Percentiles rank a stretch among this genome's conserved stretches.
Evolutionary conservation across 2,888 invertebrate species (phyloP).

Genomic region (Rhaphigaster nebulosa): DNA sequence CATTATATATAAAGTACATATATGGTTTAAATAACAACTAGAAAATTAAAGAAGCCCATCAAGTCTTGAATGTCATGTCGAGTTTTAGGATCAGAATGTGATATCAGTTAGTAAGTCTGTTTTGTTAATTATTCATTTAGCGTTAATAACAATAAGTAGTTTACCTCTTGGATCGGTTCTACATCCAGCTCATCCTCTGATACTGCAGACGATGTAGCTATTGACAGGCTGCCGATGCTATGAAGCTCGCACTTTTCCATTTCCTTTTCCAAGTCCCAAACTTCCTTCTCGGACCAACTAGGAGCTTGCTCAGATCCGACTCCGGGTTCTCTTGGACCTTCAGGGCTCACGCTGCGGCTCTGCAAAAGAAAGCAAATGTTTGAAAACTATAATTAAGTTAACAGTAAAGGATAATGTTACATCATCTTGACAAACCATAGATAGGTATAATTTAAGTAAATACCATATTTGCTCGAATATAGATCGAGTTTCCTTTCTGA

Average conservation of each 20-base stretch:
- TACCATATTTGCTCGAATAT: no score
- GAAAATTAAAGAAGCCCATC: background rate
- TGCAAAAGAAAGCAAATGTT: conserved; percentile 8
- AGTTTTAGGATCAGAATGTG: background rate
- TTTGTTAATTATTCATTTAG: no score
- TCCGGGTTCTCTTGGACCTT: conserved; percentile 77
- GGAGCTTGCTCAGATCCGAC: conserved; percentile 80
- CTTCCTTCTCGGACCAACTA: conserved; percentile 66
- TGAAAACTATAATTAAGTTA: background rate
- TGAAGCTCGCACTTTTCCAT: conserved; percentile 74
- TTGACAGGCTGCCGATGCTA: conserved; percentile 73
- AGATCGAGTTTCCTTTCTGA: no score
- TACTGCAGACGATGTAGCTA: conserved; percentile 71
- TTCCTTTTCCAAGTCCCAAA: conserved; percentile 70
- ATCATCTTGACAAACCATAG: background rate
- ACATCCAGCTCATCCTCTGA: conserved; percentile 69
- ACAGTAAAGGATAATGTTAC: background rate
- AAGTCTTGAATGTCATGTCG: background rate
- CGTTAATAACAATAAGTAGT: conserved; percentile 54
- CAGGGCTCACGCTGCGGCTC: conserved; percentile 65
- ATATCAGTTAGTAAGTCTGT: background rate
- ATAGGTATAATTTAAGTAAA: no score
- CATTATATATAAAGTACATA: no score
- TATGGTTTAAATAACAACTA: background rate
- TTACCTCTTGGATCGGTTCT: conserved; percentile 67